A percentile compares a stretch with the other conserved stretches of the same genome.
Evolutionary conservation across 2,888 invertebrate species (phyloP).

Genomic region (Galerucella calmariensis): DNA sequence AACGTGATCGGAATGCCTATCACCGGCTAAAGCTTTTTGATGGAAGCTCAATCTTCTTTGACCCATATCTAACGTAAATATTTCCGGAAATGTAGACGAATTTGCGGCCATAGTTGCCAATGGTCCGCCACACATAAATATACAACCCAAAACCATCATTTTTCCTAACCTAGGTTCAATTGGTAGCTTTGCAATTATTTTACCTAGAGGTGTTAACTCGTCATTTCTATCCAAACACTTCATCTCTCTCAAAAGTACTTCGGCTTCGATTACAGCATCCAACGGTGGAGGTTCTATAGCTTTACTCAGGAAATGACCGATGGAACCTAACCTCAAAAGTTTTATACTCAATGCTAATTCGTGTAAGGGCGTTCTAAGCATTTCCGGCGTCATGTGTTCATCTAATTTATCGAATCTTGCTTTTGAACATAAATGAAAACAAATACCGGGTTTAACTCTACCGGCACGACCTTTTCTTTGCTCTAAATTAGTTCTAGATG

Average conservation of each 20-base stretch:
- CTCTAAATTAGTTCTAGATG: slow-evolving; percentile 92
- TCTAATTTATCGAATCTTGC: slow-evolving; percentile 77
- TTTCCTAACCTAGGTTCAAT: slow-evolving; percentile 97
- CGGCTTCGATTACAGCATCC: slow-evolving; percentile 98
- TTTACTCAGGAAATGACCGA: slow-evolving; percentile 95
- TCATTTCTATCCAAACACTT: slow-evolving; percentile 89
- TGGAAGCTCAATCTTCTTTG: slow-evolving; percentile 82
- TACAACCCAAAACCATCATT: slow-evolving; percentile 82
- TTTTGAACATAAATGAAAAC: slow-evolving; percentile 90
- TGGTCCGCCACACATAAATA: slow-evolving; percentile 91
- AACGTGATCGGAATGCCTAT: slow-evolving; percentile 92
- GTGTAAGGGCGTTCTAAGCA: slow-evolving; percentile 96
- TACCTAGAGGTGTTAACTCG: slow-evolving; percentile 92
- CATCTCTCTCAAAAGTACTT: slow-evolving; percentile 80
- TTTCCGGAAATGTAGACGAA: slow-evolving; percentile 94
- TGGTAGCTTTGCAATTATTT: slow-evolving; percentile 92
- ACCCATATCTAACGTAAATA: slow-evolving; percentile 84
- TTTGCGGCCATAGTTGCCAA: slow-evolving; percentile 95
- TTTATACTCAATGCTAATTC: slow-evolving; percentile 94
- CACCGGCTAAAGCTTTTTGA: slow-evolving; percentile 88
- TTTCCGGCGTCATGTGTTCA: slow-evolving; percentile 95
- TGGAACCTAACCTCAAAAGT: slow-evolving; percentile 87
- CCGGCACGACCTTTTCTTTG: slow-evolving; percentile 95
- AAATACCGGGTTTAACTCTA: slow-evolving; percentile 91
- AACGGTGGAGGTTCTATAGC: slow-evolving; percentile 96